Conservation (phyloP, 1,140 invertebrate genomes). For the Formica exsecta region DNA sequence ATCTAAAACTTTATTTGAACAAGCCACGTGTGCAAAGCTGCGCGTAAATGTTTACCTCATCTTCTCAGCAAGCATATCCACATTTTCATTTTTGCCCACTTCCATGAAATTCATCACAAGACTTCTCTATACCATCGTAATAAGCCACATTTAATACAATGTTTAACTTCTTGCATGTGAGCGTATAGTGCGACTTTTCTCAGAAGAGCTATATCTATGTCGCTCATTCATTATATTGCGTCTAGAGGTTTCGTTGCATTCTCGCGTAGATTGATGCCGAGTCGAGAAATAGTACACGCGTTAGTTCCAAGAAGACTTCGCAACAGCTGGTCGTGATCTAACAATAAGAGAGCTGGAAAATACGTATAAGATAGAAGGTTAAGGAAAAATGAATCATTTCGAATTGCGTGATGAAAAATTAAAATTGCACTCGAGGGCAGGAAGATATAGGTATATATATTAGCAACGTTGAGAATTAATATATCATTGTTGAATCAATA, state of each 20-base stretch:
- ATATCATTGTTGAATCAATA: neutral
- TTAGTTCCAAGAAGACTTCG: conserved; percentile 58
- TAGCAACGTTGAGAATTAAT: neutral
- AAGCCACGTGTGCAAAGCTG: neutral
- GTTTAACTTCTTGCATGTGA: conserved; percentile 36
- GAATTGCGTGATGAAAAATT: neutral
- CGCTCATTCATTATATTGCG: conserved; percentile 39
- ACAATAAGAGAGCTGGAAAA: neutral
- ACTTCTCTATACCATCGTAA: neutral
- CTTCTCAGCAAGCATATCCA: neutral
- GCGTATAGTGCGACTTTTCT: conserved; percentile 56
- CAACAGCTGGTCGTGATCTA: conserved; percentile 21
- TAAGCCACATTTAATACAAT: conserved; percentile 38
- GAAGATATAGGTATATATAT: neutral
- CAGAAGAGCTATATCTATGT: conserved; percentile 64
- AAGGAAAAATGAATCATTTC: neutral
- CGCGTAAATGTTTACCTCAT: conserved; percentile 19
- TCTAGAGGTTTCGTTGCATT: conserved; percentile 37
- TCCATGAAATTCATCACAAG: conserved; percentile 4
- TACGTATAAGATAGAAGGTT: neutral
- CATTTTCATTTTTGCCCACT: conserved; percentile 3
- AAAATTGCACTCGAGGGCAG: too few relatives aligned
- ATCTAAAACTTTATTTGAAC: conserved; percentile 23
- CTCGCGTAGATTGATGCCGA: conserved; percentile 52
- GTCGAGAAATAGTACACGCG: conserved; percentile 55